Evolutionary conservation across 37 sponge, comb jelly and placozoan species (phyloP).

Genomic region (Amphimedon queenslandica): DNA sequence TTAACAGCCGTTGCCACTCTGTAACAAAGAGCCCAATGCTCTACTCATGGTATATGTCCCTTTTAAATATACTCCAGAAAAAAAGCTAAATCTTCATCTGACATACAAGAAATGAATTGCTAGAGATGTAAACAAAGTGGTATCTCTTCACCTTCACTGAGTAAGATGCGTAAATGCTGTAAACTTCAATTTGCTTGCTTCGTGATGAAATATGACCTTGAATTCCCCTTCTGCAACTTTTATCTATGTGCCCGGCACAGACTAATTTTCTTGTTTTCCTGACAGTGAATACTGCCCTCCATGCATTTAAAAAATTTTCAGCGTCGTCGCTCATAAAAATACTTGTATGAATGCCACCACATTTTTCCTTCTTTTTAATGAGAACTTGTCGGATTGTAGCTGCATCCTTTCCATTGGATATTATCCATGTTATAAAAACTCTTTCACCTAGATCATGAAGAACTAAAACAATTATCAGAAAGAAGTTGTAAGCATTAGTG

Average conservation of each 20-base stretch:
- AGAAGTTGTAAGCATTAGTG: neutral
- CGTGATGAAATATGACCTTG: too few relatives aligned
- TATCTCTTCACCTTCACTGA: constrained; percentile 6
- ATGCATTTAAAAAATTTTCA: constrained; percentile 54
- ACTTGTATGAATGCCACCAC: constrained; percentile 10
- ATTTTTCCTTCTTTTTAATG: constrained; percentile 11
- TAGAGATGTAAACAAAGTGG: constrained; percentile 12
- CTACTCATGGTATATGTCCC: constrained; percentile 2
- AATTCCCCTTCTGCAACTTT: too few relatives aligned
- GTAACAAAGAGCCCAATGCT: constrained; percentile 56
- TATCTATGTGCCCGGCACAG: constrained; percentile 54
- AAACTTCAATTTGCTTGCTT: too few relatives aligned
- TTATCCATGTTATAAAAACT: constrained; percentile 32
- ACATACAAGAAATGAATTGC: neutral
- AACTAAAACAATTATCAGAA: constrained; percentile 31
- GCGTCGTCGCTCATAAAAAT: constrained; percentile 55
- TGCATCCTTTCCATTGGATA: constrained; percentile 41
- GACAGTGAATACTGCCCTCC: constrained; percentile 33
- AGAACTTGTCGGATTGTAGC: neutral
- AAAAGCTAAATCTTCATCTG: neutral
- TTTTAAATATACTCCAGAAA: constrained; percentile 29
- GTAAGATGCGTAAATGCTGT: constrained; percentile 21
- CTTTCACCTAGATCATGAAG: constrained; percentile 68
- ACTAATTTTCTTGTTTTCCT: constrained; percentile 29
- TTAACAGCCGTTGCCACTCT: constrained; percentile 21